Evolutionary conservation across 2,888 invertebrate species (phyloP).

Genomic region (Pteria penguin): DNA sequence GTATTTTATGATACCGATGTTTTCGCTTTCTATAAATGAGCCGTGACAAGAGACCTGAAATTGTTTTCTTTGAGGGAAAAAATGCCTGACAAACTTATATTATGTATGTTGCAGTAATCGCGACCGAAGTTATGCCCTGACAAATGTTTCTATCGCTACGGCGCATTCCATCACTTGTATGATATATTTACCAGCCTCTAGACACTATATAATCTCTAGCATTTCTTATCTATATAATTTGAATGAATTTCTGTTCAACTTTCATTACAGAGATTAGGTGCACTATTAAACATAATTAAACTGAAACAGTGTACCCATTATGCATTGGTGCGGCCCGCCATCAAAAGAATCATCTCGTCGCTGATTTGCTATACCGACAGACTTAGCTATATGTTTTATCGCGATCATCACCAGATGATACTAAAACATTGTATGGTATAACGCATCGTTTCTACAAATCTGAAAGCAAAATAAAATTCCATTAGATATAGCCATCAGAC

Average conservation of each 20-base stretch:
- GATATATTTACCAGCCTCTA: not conserved
- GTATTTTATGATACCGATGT: conserved; percentile 19
- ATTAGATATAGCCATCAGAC: no score
- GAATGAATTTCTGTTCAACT: not conserved
- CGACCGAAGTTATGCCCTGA: not conserved
- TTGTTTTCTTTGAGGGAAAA: conserved; percentile 30
- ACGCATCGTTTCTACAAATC: no score
- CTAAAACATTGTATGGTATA: no score
- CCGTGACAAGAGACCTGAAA: conserved; percentile 26
- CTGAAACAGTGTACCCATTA: not conserved
- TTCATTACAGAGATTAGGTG: not conserved
- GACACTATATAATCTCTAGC: not conserved
- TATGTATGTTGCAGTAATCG: not conserved
- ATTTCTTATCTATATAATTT: not conserved
- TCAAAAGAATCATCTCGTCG: no score
- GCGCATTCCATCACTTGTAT: not conserved
- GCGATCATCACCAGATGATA: no score
- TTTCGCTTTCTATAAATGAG: conserved; percentile 22
- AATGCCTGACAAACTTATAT: conserved; percentile 21
- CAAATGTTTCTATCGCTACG: conserved; percentile 10
- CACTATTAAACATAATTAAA: not conserved
- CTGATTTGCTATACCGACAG: no score
- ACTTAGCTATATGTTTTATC: no score
- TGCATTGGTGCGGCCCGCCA: no score
- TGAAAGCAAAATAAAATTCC: no score